Evolutionary conservation across 2,113 vertebrate species (phyloP).

Genomic region (Sinosuthora webbiana): DNA sequence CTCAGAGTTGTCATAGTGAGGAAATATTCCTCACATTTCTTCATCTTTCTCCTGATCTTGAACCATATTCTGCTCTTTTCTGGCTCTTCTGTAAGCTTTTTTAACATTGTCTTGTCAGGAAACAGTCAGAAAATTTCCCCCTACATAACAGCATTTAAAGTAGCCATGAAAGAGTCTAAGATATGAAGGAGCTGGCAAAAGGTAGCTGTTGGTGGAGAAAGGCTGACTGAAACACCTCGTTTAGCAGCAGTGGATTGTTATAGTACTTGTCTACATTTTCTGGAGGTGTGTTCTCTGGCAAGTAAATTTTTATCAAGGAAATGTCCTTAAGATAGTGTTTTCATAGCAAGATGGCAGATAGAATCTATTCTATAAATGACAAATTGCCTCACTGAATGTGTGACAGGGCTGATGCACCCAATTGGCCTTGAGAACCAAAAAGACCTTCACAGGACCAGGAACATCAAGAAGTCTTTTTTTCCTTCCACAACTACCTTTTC

Average conservation of each 20-base stretch:
- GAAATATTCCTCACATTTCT: background rate
- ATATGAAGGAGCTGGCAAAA: background rate
- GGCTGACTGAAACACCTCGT: accelerated
- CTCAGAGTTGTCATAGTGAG: background rate
- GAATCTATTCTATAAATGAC: background rate
- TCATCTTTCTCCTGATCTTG: background rate
- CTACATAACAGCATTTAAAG: background rate
- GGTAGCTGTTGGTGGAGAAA: background rate
- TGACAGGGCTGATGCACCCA: background rate
- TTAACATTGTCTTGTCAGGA: background rate
- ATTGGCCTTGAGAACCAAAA: background rate
- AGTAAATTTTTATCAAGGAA: background rate
- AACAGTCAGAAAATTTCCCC: background rate
- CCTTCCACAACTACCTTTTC: background rate
- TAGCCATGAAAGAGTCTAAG: background rate
- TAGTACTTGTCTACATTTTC: background rate
- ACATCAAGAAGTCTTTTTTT: accelerated
- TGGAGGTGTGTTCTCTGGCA: background rate
- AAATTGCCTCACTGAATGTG: background rate
- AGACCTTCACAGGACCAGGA: background rate
- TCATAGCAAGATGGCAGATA: background rate
- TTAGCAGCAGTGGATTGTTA: background rate
- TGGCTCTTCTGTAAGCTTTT: background rate
- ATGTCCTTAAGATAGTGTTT: background rate
- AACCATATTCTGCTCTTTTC: background rate